Evolutionary conservation across 2,888 invertebrate species (phyloP).

Genomic region (Trissoscelio sp.): DNA sequence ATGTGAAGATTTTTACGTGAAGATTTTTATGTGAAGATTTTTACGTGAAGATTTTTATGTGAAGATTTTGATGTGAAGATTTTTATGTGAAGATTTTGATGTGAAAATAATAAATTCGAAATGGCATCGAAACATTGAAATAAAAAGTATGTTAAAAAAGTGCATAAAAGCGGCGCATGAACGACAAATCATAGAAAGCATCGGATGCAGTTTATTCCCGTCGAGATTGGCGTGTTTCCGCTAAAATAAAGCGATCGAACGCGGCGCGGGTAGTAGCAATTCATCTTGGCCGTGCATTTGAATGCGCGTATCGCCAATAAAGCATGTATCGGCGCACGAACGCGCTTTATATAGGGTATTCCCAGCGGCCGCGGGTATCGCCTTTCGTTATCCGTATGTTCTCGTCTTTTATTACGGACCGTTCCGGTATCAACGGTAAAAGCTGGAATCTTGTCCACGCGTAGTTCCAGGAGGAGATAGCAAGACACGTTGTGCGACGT

Average conservation of each 20-base stretch:
- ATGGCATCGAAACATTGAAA: no score
- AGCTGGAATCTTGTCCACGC: slow-evolving; percentile 67
- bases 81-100: no score
- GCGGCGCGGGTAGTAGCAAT: slow-evolving; percentile 15
- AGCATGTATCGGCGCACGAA: slow-evolving; percentile 34
- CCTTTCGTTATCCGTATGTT: slow-evolving; percentile 59
- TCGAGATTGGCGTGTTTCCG: slow-evolving; percentile 22
- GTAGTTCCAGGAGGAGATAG: slow-evolving; percentile 65
- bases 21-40: no score
- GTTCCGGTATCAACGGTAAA: slow-evolving; percentile 66
- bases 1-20: no score
- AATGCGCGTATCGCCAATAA: slow-evolving; percentile 47
- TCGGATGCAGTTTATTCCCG: not conserved
- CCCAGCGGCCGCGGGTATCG: slow-evolving; percentile 41
- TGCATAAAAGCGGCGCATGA: no score
- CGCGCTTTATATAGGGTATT: slow-evolving; percentile 53
- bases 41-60: no score
- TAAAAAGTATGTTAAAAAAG: no score
- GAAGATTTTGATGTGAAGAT: no score
- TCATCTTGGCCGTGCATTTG: slow-evolving; percentile 43
- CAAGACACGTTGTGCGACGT: slow-evolving; percentile 44
- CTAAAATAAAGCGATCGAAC: slow-evolving; percentile 40
- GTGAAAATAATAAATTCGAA: no score
- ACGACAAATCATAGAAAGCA: slow-evolving; percentile 20
- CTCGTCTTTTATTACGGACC: slow-evolving; percentile 60